These are phyloP conservation scores for Tenthredo mesomela DNA, from an alignment of 2,888 invertebrate species.

Conservation along the genomic window DNA sequence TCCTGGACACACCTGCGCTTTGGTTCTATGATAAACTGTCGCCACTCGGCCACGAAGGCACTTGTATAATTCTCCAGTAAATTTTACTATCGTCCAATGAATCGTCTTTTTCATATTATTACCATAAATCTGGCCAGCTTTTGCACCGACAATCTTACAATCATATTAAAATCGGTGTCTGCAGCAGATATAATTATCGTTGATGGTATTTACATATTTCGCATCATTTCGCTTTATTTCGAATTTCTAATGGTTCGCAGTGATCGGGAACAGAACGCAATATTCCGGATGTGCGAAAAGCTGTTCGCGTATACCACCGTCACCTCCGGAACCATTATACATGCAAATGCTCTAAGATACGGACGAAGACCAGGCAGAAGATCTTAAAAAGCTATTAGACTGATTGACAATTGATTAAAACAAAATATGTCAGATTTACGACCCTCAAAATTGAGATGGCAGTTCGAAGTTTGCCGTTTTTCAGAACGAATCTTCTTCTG, in stretches of 20 bases:
- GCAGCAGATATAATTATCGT: background rate
- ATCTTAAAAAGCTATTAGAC: too few relatives aligned
- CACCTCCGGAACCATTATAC: too few relatives aligned
- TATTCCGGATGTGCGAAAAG: background rate
- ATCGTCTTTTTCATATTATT: background rate
- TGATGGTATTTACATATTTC: background rate
- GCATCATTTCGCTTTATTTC: background rate
- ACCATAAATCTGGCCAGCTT: background rate
- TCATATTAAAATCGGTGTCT: background rate
- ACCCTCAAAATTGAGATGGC: too few relatives aligned
- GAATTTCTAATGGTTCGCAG: background rate
- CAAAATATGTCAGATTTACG: too few relatives aligned
- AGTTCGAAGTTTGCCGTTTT: too few relatives aligned
- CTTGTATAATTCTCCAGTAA: background rate
- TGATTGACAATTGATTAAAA: too few relatives aligned
- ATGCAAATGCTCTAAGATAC: too few relatives aligned
- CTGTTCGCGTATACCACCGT: background rate
- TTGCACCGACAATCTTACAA: background rate
- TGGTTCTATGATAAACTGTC: background rate
- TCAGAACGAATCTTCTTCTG: too few relatives aligned
- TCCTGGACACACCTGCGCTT: background rate
- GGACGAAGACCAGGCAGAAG: too few relatives aligned
- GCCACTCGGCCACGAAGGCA: background rate
- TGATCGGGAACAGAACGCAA: background rate
- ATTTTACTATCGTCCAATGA: background rate